These are phyloP conservation scores for Scartelaos histophorus DNA, from an alignment of 2,113 vertebrate species.

Conservation along the genomic window DNA sequence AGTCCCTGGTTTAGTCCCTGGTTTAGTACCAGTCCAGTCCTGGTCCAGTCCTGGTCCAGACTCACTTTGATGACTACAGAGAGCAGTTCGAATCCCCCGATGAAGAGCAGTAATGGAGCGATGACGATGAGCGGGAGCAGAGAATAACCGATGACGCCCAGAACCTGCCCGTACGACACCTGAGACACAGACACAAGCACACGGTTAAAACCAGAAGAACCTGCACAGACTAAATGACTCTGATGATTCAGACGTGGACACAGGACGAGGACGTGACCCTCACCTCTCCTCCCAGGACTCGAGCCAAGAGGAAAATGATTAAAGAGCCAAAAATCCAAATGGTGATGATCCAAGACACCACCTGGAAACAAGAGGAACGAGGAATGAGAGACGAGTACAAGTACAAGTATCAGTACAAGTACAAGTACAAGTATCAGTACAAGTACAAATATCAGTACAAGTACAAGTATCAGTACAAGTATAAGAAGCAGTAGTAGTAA, in stretches of 20 bases:
- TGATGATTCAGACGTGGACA: too few species aligned
- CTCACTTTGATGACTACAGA: conserved; percentile 95
- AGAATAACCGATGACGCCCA: conserved; percentile 98
- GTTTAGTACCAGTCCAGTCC: not conserved
- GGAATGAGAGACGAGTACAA: too few species aligned
- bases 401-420: too few species aligned
- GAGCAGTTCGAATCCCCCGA: conserved; percentile 90
- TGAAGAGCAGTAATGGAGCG: conserved; percentile 90
- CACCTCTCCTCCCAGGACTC: conserved; percentile 98
- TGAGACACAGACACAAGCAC: conserved; percentile 43
- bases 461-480: too few species aligned
- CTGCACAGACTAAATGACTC: too few species aligned
- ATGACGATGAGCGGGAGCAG: conserved; percentile 97
- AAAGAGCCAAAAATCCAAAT: conserved; percentile 99
- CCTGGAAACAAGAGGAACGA: too few species aligned
- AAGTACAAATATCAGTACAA: too few species aligned
- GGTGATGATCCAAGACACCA: conserved; percentile 99
- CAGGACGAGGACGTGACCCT: too few species aligned
- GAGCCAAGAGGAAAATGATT: conserved; percentile 95
- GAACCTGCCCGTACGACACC: conserved; percentile 97
- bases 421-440: too few species aligned
- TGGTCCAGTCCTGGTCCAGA: conserved; percentile 11
- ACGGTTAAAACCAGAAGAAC: not conserved
- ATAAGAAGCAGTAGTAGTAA: too few species aligned
- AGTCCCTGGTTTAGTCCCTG: not conserved